Evolutionary conservation across 1,140 invertebrate species (phyloP), one percentile per base, ranked within the genome.

Genomic region (Pachyrhynchus sulphureomaculatus): DNA sequence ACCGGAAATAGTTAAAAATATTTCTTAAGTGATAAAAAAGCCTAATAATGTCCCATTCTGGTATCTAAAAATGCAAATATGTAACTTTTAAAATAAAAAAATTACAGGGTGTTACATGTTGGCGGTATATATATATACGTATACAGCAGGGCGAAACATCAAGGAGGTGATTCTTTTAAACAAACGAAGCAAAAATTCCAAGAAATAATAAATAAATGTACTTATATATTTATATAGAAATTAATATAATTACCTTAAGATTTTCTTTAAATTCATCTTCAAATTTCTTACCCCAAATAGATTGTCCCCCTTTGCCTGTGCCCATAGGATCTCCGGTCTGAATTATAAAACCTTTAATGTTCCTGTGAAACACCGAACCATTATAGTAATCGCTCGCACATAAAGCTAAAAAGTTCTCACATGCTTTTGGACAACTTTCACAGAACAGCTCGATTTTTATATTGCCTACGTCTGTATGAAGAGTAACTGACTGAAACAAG

Each of bases 301-400:
- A 99, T 71, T 91, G 88, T 4, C 96, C 97, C 10, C 96, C 96
- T 65, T 88, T 88, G 5, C 97, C 92, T 80, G 92, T 96, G 10
- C 93, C 90, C 62, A 89, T 89, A 10, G 95, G 96, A 82, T 98
- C 96, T 2, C 96, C 96, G 41, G 93, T 97, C 82, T 98, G 96
- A 3, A 98, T 90, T 78, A 99, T 98, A 72, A 99, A 99, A 23
- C 93, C 95, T 84, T 99, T 99, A 59, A 99, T 98, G 73, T 99
- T 99, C 69, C 97, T 83, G 75, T 98, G 96, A 77, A 99, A 98
- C 47, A 92, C 76, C 74, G 88, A 93, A 5, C 90, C 89, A 75
- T 97, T 90, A 74, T 99, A 99, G 73, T 99, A 99, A 75, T 92
- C 89, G 77, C 89, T 95, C 0, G 93, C 96, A 82, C 95, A 98